Evolutionary conservation across 2,113 vertebrate species (phyloP).

Genomic region (Tragulus kanchil): DNA sequence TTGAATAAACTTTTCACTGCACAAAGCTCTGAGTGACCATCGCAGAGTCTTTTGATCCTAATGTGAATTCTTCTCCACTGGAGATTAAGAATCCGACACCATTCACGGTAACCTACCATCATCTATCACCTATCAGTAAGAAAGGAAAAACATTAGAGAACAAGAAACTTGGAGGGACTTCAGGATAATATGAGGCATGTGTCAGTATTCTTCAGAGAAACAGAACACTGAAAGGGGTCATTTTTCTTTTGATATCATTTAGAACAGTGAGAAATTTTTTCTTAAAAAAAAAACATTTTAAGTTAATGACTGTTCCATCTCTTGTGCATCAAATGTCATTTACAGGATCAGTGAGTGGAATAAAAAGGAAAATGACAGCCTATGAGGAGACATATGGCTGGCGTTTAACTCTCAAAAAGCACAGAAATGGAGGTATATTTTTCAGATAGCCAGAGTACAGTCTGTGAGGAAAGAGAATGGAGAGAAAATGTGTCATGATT

Average conservation of each 20-base stretch:
- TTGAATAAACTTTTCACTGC: no score
- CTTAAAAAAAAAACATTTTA: conserved; percentile 46
- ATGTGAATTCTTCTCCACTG: no score
- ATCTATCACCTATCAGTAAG: not conserved
- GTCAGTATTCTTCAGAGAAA: not conserved
- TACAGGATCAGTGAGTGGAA: conserved; percentile 78
- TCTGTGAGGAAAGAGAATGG: not conserved
- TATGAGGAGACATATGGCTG: conserved; percentile 63
- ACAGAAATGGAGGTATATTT: conserved; percentile 56
- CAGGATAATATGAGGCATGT: not conserved
- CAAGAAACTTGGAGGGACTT: not conserved
- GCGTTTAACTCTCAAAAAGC: conserved; percentile 70
- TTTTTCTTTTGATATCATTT: no score
- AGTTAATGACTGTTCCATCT: conserved; percentile 71
- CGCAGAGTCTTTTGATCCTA: no score
- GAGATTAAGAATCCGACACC: no score
- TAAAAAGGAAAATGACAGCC: conserved; percentile 76
- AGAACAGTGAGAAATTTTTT: conserved; percentile 52
- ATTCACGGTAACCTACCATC: no score
- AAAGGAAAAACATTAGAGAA: not conserved
- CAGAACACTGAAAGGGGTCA: no score
- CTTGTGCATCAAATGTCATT: conserved; percentile 74
- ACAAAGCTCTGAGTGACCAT: no score
- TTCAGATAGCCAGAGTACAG: not conserved
- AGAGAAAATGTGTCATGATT: not conserved